A percentile compares a stretch with the other conserved stretches of the same genome.
Evolutionary conservation across 2,113 vertebrate genomes (phyloP).

Genomic region (Phyllopteryx taeniolatus): DNA sequence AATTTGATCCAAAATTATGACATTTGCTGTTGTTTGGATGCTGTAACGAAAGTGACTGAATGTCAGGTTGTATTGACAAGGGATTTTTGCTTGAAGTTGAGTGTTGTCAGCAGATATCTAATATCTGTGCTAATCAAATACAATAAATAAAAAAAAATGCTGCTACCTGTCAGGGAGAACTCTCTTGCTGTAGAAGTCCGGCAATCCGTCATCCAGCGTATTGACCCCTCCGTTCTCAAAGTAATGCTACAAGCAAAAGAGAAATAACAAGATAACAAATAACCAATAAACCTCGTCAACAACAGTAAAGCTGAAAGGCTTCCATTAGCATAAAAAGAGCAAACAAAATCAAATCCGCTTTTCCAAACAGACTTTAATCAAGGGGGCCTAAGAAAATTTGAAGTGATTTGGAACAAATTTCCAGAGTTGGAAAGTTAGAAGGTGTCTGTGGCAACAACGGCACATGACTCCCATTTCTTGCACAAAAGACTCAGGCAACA

Average conservation of each 20-base stretch:
- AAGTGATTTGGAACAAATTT: constrained; percentile 30
- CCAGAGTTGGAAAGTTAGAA: constrained; percentile 39
- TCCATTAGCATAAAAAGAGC: constrained; percentile 34
- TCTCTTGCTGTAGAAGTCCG: constrained; percentile 86
- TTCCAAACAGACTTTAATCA: constrained; percentile 34
- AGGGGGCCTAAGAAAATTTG: constrained; percentile 31
- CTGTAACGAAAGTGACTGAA: no score
- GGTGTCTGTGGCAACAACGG: constrained; percentile 13
- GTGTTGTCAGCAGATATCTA: background rate
- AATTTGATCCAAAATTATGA: background rate
- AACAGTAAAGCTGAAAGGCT: constrained; percentile 30
- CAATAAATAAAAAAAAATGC: background rate
- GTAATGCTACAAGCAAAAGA: constrained; percentile 52
- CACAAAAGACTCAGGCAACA: constrained; percentile 39
- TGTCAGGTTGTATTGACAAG: no score
- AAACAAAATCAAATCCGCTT: constrained; percentile 12
- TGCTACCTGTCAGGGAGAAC: constrained; percentile 82
- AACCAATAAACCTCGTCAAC: constrained; percentile 31
- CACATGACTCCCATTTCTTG: constrained; percentile 34
- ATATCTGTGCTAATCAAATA: background rate
- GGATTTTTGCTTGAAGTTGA: background rate
- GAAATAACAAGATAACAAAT: constrained; percentile 24
- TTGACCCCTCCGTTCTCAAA: constrained; percentile 81
- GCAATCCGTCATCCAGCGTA: constrained; percentile 83
- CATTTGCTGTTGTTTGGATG: background rate